phyloP scores from a whole-genome alignment of 2,888 invertebrate genomes.

The Unio pictorum region DNA sequence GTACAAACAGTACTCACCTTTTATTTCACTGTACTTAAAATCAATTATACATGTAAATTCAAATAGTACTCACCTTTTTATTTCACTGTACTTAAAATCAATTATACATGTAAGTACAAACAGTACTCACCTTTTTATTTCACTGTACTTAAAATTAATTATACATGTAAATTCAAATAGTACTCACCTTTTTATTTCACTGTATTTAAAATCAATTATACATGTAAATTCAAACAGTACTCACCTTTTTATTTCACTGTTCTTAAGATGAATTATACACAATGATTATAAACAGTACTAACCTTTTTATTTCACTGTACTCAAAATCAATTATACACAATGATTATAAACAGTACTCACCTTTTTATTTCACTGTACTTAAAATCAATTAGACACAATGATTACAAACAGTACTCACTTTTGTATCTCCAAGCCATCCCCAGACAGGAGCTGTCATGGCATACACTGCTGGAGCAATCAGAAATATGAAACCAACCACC shows the following conservation, averaged over 20 bases:
- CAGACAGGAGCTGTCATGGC: slow-evolving; percentile 52
- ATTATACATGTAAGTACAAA: slow-evolving; percentile 43
- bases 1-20: slow-evolving; percentile 43
- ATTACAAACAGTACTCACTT: slow-evolving; percentile 46
- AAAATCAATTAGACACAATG: background rate
- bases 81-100: too few species aligned
- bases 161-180: too few species aligned
- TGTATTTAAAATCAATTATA: too few species aligned
- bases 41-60: too few species aligned
- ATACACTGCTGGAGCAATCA: slow-evolving; percentile 49
- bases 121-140: slow-evolving; percentile 45
- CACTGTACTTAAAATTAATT: slow-evolving; percentile 14
- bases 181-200: too few species aligned
- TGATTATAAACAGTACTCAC: slow-evolving; percentile 44
- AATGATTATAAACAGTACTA: too few species aligned
- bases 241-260: too few species aligned
- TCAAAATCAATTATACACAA: slow-evolving; percentile 12
- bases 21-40: slow-evolving; percentile 34
- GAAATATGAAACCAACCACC: slow-evolving; percentile 54
- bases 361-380: slow-evolving; percentile 42
- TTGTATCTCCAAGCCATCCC: slow-evolving; percentile 52
- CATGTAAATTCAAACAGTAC: too few species aligned
- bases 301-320: too few species aligned
- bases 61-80: too few species aligned
- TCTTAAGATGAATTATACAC: too few species aligned